Base-by-base conservation (phyloP, 2,113 vertebrate genomes). In the Cynoglossus semilaevis region DNA sequence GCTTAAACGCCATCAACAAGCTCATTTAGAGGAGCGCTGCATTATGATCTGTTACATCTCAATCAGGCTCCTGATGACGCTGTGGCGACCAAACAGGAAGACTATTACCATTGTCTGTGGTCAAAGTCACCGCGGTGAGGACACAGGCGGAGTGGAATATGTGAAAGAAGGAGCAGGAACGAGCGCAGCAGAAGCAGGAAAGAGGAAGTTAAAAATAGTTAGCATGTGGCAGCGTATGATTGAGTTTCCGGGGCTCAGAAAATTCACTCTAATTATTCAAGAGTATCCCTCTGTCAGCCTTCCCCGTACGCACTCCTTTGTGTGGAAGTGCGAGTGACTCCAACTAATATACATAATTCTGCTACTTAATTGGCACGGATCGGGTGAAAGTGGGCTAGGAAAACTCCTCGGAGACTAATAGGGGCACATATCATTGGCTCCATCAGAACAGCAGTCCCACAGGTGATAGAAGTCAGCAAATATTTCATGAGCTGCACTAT, bases 271-370 rank as follows among this genome's bases (percentile, higher is more conserved):
- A 94, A 95, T 95, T 95, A 97, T 95, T 95, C 92, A 91, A 91
- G n/a, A 68, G 87, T 89, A 89, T 92, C 88, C 88, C 90, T 90
- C 92, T 93, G 92, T 95, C 93, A 93, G 91, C 88, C 88, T 88
- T 90, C 89, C 88, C 88, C 86, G 83, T 86, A 87, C 88, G 81
- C 90, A 84, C 87, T 90, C 87, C 87, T 90, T 85, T 87, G 87
- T 86, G 84, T 74, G 84, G 85, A 92, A 93, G 92, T 88, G 85
- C 88, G 91, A 92, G 91, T 96, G 92, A 92, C 90, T 92, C 88
- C 89, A 85, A 71, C 92, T 92, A 93, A 94, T 94, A 94, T 94
- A 94, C 92, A 93, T 97, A 95, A 97, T 98, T 93, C 94, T 90
- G 92, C 93, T 90, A 91, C 92, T 94, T 96, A 95, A 96, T 94